Percentiles rank a stretch among this genome's conserved stretches.
phyloP scores from a whole-genome alignment of 2,113 vertebrate genomes.

The Chionis minor region DNA sequence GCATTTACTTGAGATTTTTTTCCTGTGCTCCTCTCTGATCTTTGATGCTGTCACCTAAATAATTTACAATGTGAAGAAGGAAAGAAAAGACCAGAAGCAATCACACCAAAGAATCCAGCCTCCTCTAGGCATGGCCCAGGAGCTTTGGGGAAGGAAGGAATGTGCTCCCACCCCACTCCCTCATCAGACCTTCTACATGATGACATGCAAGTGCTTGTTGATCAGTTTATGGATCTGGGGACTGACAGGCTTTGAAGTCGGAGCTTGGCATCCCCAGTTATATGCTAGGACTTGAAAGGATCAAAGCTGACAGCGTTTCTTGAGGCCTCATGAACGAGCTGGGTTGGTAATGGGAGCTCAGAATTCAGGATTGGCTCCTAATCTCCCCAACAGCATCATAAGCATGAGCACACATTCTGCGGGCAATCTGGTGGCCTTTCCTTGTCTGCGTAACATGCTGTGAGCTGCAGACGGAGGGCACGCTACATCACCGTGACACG shows the following conservation, averaged over 20 bases:
- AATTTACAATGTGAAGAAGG: constrained; percentile 64
- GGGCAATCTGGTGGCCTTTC: constrained; percentile 25
- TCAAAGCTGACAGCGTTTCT: constrained; percentile 39
- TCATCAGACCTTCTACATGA: not conserved
- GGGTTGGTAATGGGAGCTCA: not conserved
- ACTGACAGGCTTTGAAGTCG: constrained; percentile 54
- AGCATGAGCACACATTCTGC: not conserved
- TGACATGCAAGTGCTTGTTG: constrained; percentile 49
- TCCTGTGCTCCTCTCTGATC: constrained; percentile 34
- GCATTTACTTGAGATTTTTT: constrained; percentile 8
- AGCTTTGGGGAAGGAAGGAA: constrained; percentile 38
- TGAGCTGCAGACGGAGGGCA: not conserved
- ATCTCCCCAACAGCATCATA: not conserved
- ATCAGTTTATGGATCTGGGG: constrained; percentile 45
- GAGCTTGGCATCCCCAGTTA: constrained; percentile 34
- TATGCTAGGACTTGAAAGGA: constrained; percentile 24
- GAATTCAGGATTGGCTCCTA: not conserved
- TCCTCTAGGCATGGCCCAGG: not conserved
- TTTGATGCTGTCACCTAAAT: constrained; percentile 57
- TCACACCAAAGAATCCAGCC: constrained; percentile 42
- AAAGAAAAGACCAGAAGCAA: constrained; percentile 61
- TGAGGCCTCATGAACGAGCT: constrained; percentile 10
- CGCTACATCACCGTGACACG: not conserved
- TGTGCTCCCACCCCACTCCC: not conserved
- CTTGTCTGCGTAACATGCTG: not conserved